Evolutionary conservation across 2,888 invertebrate species (phyloP).

Genomic region (Tenthredo scrophulariae): DNA sequence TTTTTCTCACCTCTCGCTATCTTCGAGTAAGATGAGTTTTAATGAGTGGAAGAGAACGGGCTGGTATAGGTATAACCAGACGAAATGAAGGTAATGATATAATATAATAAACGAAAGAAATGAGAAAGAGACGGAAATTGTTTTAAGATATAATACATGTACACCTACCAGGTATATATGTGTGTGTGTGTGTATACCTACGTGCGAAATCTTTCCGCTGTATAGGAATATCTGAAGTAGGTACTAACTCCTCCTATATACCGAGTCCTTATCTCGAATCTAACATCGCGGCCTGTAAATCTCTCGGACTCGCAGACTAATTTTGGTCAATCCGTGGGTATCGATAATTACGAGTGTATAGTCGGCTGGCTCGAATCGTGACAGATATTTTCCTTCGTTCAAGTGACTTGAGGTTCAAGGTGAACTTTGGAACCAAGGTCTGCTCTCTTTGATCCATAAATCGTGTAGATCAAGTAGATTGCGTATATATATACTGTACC

Average conservation of each 20-base stretch:
- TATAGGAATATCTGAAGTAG: background rate
- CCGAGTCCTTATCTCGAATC: conserved; percentile 25
- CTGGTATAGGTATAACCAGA: background rate
- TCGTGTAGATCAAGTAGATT: conserved; percentile 52
- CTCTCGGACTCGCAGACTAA: conserved; percentile 49
- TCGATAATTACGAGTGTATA: conserved; percentile 46
- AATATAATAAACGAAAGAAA: background rate
- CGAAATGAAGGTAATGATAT: background rate
- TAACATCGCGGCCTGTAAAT: conserved; percentile 50
- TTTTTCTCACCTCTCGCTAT: background rate
- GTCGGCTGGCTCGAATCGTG: conserved; percentile 21
- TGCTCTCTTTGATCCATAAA: conserved; percentile 52
- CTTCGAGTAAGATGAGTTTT: background rate
- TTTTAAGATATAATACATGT: background rate
- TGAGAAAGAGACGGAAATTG: background rate
- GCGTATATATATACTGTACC: conserved; percentile 37
- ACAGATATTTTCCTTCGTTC: conserved; percentile 49
- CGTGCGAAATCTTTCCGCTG: background rate
- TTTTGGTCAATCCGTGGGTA: conserved; percentile 51
- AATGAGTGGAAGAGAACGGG: conserved; percentile 26
- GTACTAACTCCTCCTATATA: conserved; percentile 16
- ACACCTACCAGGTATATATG: too few relatives aligned
- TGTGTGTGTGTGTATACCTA: background rate
- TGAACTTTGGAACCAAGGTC: conserved; percentile 45
- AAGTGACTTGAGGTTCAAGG: conserved; percentile 47